Conservation (phyloP, 2,888 invertebrate species). For the Actias luna region DNA sequence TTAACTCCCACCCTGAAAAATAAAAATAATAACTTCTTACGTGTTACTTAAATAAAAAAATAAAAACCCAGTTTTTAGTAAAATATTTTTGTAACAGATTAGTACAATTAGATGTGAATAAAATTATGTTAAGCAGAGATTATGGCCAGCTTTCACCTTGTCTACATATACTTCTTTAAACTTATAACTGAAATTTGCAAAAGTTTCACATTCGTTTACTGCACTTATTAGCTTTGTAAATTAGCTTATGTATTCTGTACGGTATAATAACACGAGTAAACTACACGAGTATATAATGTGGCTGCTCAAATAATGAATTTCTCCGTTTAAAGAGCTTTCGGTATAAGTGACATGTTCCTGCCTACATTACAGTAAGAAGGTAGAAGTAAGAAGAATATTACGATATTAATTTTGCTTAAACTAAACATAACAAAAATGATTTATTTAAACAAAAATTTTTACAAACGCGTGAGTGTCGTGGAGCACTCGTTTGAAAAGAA, state of each 20-base stretch:
- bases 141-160: neutral
- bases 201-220: constrained; percentile 37
- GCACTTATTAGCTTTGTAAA: constrained; percentile 45
- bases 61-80: neutral
- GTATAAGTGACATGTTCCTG: constrained; percentile 31
- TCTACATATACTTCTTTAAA: constrained; percentile 11
- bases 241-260: constrained; percentile 29
- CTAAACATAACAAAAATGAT: constrained; percentile 15
- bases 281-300: constrained; percentile 25
- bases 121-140: neutral
- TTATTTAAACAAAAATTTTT: neutral
- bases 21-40: neutral
- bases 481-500: no score
- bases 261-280: constrained; percentile 14
- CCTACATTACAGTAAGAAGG: constrained; percentile 16
- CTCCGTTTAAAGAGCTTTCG: constrained; percentile 38
- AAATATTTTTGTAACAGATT: neutral
- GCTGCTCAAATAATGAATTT: constrained; percentile 39
- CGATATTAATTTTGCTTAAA: constrained; percentile 25
- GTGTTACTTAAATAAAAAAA: neutral
- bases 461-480: neutral
- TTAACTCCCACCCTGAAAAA: constrained; percentile 94
- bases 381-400: constrained; percentile 14
- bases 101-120: neutral
- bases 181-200: constrained; percentile 21